Conservation (phyloP, 2,888 invertebrate species). For the Drosophila longiperda region DNA sequence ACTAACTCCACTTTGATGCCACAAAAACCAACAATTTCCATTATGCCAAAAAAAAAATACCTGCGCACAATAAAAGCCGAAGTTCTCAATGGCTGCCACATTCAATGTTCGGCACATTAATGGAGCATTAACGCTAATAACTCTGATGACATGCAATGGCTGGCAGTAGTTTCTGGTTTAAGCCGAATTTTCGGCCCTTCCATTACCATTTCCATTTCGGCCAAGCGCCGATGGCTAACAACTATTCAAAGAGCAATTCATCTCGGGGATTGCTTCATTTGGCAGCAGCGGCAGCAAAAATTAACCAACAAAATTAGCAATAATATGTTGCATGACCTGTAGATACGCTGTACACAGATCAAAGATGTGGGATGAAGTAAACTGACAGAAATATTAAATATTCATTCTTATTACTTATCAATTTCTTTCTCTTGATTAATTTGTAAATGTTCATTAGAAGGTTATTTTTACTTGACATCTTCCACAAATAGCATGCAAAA, state of each 20-base stretch:
- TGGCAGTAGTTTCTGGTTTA: slow-evolving; percentile 10
- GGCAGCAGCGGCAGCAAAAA: slow-evolving; percentile 30
- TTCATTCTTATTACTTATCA: not conserved
- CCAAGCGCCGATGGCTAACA: slow-evolving; percentile 5
- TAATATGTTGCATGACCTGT: not conserved
- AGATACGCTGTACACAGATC: not conserved
- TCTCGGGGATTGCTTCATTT: slow-evolving; percentile 54
- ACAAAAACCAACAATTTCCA: slow-evolving; percentile 30
- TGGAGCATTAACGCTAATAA: slow-evolving; percentile 67
- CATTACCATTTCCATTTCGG: not conserved
- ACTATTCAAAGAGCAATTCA: slow-evolving; percentile 62
- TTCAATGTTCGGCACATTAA: slow-evolving; percentile 49
- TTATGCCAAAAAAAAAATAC: slow-evolving; percentile 12
- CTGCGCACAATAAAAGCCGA: slow-evolving; percentile 4
- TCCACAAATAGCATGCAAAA: not conserved
- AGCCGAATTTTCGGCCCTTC: slow-evolving; percentile 5
- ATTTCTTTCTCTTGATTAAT: not conserved
- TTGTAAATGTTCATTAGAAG: not conserved
- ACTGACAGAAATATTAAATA: not conserved
- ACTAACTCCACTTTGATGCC: slow-evolving; percentile 5
- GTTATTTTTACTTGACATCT: not conserved
- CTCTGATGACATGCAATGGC: slow-evolving; percentile 69
- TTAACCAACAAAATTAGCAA: not conserved
- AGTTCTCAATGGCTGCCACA: not conserved
- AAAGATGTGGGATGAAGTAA: not conserved